Evolutionary conservation across 2,113 vertebrate genomes (phyloP), one percentile per base, ranked within the genome.

Genomic region (Pelecanus crispus): DNA sequence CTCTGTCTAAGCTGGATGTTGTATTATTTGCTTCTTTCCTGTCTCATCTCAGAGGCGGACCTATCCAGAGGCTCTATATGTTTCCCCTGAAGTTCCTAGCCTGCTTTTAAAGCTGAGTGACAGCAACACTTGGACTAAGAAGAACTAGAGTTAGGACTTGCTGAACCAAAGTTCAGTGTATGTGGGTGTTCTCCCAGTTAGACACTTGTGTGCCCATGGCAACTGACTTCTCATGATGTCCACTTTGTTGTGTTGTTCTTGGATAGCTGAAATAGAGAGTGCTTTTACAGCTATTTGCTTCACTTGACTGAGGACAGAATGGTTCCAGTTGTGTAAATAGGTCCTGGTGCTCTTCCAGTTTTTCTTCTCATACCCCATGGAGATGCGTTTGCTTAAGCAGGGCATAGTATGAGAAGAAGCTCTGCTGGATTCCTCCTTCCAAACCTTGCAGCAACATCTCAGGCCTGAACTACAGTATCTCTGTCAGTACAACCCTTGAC

Each of bases 261-360:
- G 96, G 97, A 94, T 73, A 73, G 81, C 49, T 95, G 86, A 91
- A 92, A 97, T 86, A 97, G 96, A 96, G 92, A 92, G 73, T 0
- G 6, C 81, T 96, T 97, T 97, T 95, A 93, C 75, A 77, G 89
- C 38, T 90, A 80, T 93, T 92, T 97, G 96, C 97, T 97, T 95
- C 95, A 96, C 85, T 97, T 95, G 92, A 96, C 70, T 81, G 95
- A 97, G 88, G 87, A 80, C 95, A 91, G 97, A 98, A 98, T 79
- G 65, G 67, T 97, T 98, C 97, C 98, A 98, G 96, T 97, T 98
- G 97, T 98, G 94, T 97, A 98, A 98, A 98, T 89, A 98, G 75
- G 74, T 92, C 83, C 87, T 94, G 91, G 85, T 96, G 91, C 71
- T 95, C 92, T 80, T 94, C 96, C 91, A 96, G 86, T n/a, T 91